phyloP scores from a whole-genome alignment of 1,140 invertebrate species.

The Teleopsis dalmanni region DNA sequence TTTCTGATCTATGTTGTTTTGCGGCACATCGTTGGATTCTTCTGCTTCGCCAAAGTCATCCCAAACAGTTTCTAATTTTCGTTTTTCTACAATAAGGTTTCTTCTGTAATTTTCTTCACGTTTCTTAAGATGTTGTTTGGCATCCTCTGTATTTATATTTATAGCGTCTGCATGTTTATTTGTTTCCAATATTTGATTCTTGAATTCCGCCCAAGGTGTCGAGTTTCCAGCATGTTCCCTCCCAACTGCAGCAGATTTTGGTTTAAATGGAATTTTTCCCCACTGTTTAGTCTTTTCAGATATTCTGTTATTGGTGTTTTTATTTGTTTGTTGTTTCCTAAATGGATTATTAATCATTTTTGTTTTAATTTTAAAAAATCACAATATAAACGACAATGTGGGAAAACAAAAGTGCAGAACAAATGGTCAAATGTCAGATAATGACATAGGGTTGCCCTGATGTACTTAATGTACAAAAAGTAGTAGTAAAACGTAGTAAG shows the following conservation, averaged over 20 bases:
- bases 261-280: neutral
- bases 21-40: too few relatives aligned
- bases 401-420: too few relatives aligned
- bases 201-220: constrained; percentile 5
- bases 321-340: too few relatives aligned
- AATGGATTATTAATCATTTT: constrained; percentile 1
- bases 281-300: neutral
- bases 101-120: constrained; percentile 5
- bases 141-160: constrained; percentile 1
- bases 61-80: neutral
- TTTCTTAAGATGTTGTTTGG: neutral
- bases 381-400: too few relatives aligned
- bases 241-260: neutral
- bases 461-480: too few relatives aligned
- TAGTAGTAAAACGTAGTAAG: too few relatives aligned
- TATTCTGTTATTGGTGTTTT: neutral
- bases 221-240: neutral
- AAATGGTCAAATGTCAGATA: too few relatives aligned
- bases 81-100: neutral
- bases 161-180: neutral
- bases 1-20: neutral
- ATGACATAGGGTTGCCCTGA: too few relatives aligned
- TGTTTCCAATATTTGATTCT: neutral
- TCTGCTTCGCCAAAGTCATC: constrained; percentile 4
- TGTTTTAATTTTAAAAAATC: neutral